Conservation (phyloP, 2,888 invertebrate genomes). For the Ophioninae sp. region DNA sequence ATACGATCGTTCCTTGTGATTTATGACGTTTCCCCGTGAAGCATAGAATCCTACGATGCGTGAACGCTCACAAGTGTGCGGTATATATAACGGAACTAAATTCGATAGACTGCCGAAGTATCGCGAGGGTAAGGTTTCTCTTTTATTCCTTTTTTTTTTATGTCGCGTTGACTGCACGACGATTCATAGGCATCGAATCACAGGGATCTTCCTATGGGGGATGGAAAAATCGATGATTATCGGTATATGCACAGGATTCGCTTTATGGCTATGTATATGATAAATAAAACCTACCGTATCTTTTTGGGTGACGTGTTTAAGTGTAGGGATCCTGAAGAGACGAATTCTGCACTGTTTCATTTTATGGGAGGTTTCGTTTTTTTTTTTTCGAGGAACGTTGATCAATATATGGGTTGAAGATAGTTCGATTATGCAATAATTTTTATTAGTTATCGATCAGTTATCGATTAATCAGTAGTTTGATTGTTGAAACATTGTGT, state of each 20-base stretch:
- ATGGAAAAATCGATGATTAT: slow-evolving; percentile 29
- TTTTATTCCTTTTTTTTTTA: slow-evolving; percentile 1
- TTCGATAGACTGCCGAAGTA: slow-evolving; percentile 39
- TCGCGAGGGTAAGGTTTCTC: slow-evolving; percentile 8
- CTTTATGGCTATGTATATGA: not conserved
- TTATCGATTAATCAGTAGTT: not conserved
- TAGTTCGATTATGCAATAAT: not conserved
- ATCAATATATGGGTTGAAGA: too few species aligned
- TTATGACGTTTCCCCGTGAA: slow-evolving; percentile 52
- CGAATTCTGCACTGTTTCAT: not conserved
- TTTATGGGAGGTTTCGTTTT: not conserved
- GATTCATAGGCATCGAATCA: not conserved
- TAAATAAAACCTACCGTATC: not conserved
- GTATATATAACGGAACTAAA: slow-evolving; percentile 37
- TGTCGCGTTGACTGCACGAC: not conserved
- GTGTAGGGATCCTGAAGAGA: not conserved
- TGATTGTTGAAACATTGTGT: not conserved
- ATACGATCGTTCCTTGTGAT: slow-evolving; percentile 55
- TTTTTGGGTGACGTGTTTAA: not conserved
- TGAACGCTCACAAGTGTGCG: slow-evolving; percentile 50
- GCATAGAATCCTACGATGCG: slow-evolving; percentile 54
- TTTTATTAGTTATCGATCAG: not conserved
- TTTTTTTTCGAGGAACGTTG: too few species aligned
- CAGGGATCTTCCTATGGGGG: not conserved
- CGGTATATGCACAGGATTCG: not conserved